Conservation (phyloP, 2,888 invertebrate genomes). For the Dryococelus australis region DNA sequence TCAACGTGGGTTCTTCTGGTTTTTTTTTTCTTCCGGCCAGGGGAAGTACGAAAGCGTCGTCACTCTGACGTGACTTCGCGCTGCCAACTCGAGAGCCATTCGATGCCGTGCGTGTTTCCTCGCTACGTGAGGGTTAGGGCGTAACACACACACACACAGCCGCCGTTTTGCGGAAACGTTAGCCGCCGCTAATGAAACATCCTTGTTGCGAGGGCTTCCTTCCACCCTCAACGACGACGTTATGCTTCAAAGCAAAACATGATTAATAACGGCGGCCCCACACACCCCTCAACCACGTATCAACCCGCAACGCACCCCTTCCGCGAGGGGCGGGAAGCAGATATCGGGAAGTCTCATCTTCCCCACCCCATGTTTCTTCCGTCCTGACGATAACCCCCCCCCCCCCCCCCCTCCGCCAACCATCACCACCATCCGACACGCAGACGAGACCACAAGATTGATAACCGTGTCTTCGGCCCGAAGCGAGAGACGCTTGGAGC, state of each 20-base stretch:
- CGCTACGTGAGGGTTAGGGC: not conserved
- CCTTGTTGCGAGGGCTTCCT: not conserved
- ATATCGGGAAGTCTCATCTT: not conserved
- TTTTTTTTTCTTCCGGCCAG: too few relatives aligned
- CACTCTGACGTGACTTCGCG: too few relatives aligned
- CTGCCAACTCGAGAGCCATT: too few relatives aligned
- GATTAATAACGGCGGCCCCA: not conserved
- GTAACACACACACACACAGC: not conserved
- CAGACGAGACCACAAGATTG: not conserved
- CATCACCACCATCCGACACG: not conserved
- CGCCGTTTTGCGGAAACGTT: not conserved
- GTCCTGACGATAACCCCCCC: not conserved
- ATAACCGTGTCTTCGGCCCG: not conserved
- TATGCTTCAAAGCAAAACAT: constrained; percentile 5
- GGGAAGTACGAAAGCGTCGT: too few relatives aligned
- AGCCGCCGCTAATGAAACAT: constrained; percentile 6
- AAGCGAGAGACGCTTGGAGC: not conserved
- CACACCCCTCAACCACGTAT: not conserved
- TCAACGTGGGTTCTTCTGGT: too few relatives aligned
- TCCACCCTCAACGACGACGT: too few relatives aligned
- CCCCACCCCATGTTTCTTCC: not conserved
- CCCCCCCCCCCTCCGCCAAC: not conserved
- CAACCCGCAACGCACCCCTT: not conserved
- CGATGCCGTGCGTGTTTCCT: not conserved
- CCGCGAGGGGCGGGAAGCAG: not conserved